Base-by-base conservation (phyloP, 1,140 invertebrate genomes). In the Drosophila ogumai region DNA sequence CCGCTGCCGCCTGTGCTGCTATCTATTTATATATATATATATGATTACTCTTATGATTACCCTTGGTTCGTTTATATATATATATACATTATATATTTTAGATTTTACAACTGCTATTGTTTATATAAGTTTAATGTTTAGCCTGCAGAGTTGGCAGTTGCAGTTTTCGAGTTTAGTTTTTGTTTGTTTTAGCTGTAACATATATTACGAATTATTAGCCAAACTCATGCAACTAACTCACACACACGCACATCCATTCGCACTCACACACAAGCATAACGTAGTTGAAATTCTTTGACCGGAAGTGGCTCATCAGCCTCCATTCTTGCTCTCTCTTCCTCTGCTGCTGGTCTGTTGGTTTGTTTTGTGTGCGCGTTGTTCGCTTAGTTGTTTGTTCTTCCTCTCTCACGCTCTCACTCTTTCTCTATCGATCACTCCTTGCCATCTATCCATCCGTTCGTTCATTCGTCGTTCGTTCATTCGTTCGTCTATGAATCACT, bases 1-100 rank as follows among this genome's bases (percentile, higher is more conserved):
- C 76, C 67, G 85, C 85, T 73, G 85, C 86, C 81, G 86, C 85
- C 81, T 88, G 65, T 81, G 85, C 85, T 85, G 85, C 85, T 81
- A 75, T 81, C 63, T 72, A 65, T 80, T 80, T 75, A 60, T 80
- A 75, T 81, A 81, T 69, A 81, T 75, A 69, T 50, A 50, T 50
- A 32, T 32, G 31, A 50, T 81, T 63, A 85, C 38, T 50, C 52
- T 81, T 82, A 88, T 64, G 43, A 82, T 87, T 67, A 69, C 69
- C 64, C 76, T 88, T 80, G 84, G 61, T 87, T 87, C 84, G 72
- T 88, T 79, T 73, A 79, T 47, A 75, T 69, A 76, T 72, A 79
- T 47, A 75, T 73, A 77, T 68, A 63, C 28, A 79, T 87, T 74
- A 81, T 77, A 82, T 73, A 66, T 47, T 57, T 74, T 78, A 74